Percentiles rank a stretch among this genome's conserved stretches.
Evolutionary conservation across 2,113 vertebrate genomes (phyloP).

Genomic region (Loxodonta africana): DNA sequence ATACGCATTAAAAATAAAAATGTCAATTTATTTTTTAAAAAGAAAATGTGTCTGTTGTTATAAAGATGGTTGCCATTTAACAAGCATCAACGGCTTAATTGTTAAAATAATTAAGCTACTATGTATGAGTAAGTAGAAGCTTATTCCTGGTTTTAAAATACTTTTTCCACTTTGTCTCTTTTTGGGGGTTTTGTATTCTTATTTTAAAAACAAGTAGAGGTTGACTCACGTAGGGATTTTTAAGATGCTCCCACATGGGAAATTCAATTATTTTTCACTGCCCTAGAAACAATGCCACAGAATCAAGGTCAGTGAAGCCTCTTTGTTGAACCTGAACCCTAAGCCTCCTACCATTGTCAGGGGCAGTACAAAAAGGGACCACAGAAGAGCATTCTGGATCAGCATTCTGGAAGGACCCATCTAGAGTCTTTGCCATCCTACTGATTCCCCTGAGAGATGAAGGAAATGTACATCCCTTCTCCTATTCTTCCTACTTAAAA

Average conservation of each 20-base stretch:
- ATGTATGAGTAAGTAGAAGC: not conserved
- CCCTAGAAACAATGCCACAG: not conserved
- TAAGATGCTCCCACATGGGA: not conserved
- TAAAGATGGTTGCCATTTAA: not conserved
- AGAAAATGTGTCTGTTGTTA: not conserved
- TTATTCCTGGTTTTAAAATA: not conserved
- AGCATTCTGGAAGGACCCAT: slow-evolving; percentile 29
- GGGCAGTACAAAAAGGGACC: not conserved
- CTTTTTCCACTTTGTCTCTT: not conserved
- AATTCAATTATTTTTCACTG: slow-evolving; percentile 37
- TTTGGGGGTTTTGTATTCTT: not conserved
- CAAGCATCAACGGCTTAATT: not conserved
- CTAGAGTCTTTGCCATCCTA: slow-evolving; percentile 37
- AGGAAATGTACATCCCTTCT: slow-evolving; percentile 52
- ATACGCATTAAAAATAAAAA: not conserved
- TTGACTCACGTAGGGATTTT: not conserved
- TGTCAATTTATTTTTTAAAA: not conserved
- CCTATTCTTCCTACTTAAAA: slow-evolving; percentile 71
- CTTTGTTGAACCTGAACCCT: not conserved
- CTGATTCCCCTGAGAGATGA: slow-evolving; percentile 62
- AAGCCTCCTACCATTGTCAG: not conserved
- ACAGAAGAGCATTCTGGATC: not conserved
- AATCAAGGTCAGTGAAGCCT: not conserved
- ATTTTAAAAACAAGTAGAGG: not conserved
- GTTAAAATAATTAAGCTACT: not conserved